Base-by-base conservation (phyloP, 2,113 vertebrate species). In the Hipposideros armiger region DNA sequence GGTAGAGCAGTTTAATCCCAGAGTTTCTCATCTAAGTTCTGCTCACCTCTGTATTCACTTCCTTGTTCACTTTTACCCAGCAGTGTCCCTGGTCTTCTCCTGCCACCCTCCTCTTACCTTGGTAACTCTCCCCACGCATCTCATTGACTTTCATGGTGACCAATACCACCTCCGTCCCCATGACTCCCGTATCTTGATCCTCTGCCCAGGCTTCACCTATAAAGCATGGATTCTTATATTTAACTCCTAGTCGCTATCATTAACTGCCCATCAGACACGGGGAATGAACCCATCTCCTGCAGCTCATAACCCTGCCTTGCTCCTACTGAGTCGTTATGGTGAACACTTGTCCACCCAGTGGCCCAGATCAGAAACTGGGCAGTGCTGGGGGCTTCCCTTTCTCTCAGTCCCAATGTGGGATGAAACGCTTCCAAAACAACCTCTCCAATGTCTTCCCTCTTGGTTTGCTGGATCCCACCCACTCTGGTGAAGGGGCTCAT, bases 131-230 rank as follows among this genome's bases (percentile, higher is more conserved):
- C 7, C 6, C 15, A n/a, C 0, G 32, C 11, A 45, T 50, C 26
- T 69, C 56, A 40, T 58, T 56, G 22, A 24, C 40, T 70, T 36
- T 76, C 30, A 0, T 40, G 28, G 17, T 52, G 36, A 60, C n/a
- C 45, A 15, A 15, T 7, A 11, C 30, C 1, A 24, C 26, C 22
- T 42, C 2, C 5, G 0, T 66, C 19, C 52, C 30, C 24, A 2
- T 20, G n/a, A 14, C n/a, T 36, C 70, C 62, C 36, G 10, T 20
- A 14, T 45, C 26, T 62, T 22, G 5, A 67, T 50, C n/a, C 64
- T 73, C 32, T 30, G 17, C 5, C 20, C 20, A 10, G 42, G 3
- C 50, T 50, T 77, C 36, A 69, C 42, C 85, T 28, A 7, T 11
- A 42, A 56, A 84, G 70, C 9, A 3, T 20, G 19, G 64, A 26